Conservation (phyloP, 2,888 invertebrate species). For the Leucophenga maculata region DNA sequence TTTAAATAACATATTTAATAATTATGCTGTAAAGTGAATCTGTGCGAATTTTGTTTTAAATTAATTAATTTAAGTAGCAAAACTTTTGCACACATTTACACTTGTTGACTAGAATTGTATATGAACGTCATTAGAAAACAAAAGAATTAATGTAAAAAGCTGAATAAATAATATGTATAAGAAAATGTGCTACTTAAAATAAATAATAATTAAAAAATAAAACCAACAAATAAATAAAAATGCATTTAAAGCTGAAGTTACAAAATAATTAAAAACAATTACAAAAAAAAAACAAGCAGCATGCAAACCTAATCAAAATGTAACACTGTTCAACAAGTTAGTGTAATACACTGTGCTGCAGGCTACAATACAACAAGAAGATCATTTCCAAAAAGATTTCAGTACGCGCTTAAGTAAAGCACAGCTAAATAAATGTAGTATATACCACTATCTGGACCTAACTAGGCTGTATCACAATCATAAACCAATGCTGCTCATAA, state of each 20-base stretch:
- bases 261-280: not conserved
- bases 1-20: not conserved
- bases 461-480: not conserved
- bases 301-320: not conserved
- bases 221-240: not conserved
- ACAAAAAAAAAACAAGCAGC: too few species aligned
- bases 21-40: not conserved
- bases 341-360: not conserved
- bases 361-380: too few species aligned
- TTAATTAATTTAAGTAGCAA: not conserved
- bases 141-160: not conserved
- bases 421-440: too few species aligned
- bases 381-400: too few species aligned
- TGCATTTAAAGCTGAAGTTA: conserved; percentile 1
- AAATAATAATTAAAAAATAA: not conserved
- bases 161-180: not conserved
- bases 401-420: too few species aligned
- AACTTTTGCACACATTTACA: not conserved
- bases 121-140: not conserved
- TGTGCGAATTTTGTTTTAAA: not conserved
- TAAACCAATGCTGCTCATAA: not conserved
- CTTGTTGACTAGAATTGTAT: conserved; percentile 11
- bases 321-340: conserved; percentile 9
- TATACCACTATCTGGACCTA: too few species aligned
- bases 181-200: not conserved